These are phyloP conservation scores for Heliconius erato DNA, from an alignment of 2,888 invertebrate species.

Conservation along the genomic window DNA sequence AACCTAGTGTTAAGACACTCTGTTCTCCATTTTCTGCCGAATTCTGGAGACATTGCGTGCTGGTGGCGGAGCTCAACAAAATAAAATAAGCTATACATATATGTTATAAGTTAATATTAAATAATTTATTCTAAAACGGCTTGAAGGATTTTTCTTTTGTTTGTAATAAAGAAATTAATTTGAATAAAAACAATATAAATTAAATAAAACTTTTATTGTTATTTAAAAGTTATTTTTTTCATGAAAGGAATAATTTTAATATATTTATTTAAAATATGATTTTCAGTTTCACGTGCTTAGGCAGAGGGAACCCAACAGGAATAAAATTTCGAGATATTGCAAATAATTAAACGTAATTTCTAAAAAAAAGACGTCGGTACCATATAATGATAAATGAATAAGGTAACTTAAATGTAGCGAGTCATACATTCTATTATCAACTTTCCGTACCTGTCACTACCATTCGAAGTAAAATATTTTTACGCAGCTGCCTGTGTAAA, in stretches of 20 bases:
- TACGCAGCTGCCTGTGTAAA: neutral
- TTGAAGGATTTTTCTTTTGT: neutral
- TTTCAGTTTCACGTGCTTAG: neutral
- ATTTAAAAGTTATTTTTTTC: too few relatives aligned
- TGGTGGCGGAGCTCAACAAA: too few relatives aligned
- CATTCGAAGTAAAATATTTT: neutral
- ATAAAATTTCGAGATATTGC: neutral
- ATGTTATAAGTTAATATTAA: too few relatives aligned
- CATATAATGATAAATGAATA: too few relatives aligned
- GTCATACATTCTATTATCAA: neutral
- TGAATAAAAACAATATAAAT: too few relatives aligned
- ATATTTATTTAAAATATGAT: neutral
- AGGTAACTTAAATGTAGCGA: neutral
- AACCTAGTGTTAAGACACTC: too few relatives aligned
- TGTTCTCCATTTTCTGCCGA: too few relatives aligned
- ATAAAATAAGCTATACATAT: too few relatives aligned
- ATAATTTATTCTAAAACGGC: neutral
- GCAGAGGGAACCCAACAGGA: neutral
- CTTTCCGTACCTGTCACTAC: constrained; percentile 12
- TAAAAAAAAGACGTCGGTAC: neutral
- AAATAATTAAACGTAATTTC: neutral
- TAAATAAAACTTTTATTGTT: too few relatives aligned
- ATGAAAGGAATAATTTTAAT: neutral
- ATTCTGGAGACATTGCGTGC: too few relatives aligned
- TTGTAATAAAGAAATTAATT: neutral